Evolutionary conservation across 2,113 vertebrate genomes (phyloP), one percentile per base, ranked within the genome.

Genomic region (Catharus bicknelli): DNA sequence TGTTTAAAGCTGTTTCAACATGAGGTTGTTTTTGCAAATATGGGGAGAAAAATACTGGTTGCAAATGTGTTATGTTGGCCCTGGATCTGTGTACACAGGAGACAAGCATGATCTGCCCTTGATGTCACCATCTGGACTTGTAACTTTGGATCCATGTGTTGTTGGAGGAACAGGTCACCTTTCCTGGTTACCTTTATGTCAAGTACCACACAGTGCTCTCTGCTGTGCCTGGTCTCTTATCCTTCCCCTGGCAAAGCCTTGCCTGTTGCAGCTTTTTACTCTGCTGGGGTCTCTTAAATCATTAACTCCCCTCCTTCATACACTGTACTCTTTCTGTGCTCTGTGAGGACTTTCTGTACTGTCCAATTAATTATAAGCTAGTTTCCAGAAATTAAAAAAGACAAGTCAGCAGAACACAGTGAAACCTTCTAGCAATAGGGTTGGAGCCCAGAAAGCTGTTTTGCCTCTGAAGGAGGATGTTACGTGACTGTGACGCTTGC

Each of bases 351-450:
- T 85, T 83, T 70, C 87, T 90, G 95, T 95, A 75, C 89, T 21
- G 88, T 55, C 63, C 79, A 57, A 95, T 94, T 94, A 96, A 96
- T 90, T 69, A 91, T 86, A 87, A 94, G 88, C 90, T 91, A 57
- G 29, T 87, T 94, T 96, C 55, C 18, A 87, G 85, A 73, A 93
- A 88, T 42, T 25, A 16, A 45, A 74, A 43, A 59, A 57, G 9
- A 25, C 9, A 61, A 59, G 51, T 88, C 87, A 94, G 82, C 92
- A 72, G 70, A 59, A 68, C n/a, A 47, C 20, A 23, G 47, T 19
- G 74, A 91, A 40, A 70, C 43, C 58, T 66, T 36, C 1, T 16
- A 63, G 86, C 47, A 27, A 7, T 29, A 22, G 17, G 1, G 3
- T 30, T 70, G 55, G 22, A 67, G 38, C 57, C 79, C 69, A 34